Evolutionary conservation across 2,797 vertebrate species (phyloP).

Genomic region (Amniataba percoides): DNA sequence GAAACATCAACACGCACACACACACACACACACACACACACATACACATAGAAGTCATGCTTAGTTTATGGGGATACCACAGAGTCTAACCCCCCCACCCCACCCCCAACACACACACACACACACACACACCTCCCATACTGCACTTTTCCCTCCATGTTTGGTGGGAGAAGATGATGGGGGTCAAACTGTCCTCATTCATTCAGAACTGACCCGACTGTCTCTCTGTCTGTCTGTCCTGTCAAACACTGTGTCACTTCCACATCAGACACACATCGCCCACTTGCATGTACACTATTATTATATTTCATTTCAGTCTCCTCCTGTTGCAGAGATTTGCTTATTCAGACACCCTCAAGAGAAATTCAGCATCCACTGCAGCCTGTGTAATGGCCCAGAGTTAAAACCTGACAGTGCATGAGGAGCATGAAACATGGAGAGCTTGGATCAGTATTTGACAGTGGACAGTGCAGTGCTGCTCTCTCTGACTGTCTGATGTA

Average conservation of each 20-base stretch:
- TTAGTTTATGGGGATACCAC: neutral
- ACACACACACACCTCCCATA: neutral
- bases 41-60: neutral
- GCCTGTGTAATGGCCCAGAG: neutral
- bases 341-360: neutral
- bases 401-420: neutral
- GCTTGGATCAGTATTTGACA: slow-evolving; percentile 13
- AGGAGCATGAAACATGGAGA: no score
- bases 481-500: slow-evolving; percentile 12
- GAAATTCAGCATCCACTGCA: neutral
- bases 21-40: neutral
- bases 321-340: neutral
- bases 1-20: neutral
- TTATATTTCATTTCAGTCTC: neutral
- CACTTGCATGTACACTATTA: neutral
- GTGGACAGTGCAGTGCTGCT: slow-evolving; percentile 9
- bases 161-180: neutral
- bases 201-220: neutral
- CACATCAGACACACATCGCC: neutral
- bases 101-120: neutral
- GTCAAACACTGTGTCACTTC: neutral
- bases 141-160: neutral
- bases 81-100: neutral
- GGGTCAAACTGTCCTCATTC: neutral
- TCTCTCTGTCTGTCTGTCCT: neutral